Conservation (phyloP, 2,888 invertebrate genomes). For the Cryptosula pallasiana region DNA sequence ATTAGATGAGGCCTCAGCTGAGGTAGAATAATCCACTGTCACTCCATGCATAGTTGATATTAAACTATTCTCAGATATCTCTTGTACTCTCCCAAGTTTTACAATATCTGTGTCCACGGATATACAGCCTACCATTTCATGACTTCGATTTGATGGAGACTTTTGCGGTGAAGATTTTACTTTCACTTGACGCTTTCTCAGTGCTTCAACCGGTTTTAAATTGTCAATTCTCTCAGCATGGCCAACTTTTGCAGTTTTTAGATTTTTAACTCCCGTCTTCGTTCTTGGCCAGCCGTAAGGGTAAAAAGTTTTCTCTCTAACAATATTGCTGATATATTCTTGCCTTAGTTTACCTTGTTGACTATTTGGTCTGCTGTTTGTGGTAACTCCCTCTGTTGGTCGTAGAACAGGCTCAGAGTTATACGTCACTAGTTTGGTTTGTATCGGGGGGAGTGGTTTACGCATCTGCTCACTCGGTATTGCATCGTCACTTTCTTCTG, state of each 20-base stretch:
- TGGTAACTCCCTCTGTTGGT: neutral
- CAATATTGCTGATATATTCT: neutral
- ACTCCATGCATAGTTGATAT: too few species aligned
- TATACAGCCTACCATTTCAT: too few species aligned
- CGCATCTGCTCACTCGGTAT: neutral
- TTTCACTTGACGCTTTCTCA: too few species aligned
- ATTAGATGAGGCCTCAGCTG: too few species aligned
- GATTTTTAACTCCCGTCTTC: neutral
- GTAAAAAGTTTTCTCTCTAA: conserved; percentile 4
- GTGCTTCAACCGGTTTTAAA: neutral
- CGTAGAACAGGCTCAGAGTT: neutral
- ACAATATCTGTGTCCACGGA: too few species aligned
- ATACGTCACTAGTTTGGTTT: neutral
- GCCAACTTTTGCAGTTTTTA: neutral
- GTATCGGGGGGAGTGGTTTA: neutral
- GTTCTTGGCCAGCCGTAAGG: conserved; percentile 8
- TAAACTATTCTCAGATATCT: too few species aligned
- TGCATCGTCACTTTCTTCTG: neutral
- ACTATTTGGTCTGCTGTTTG: neutral
- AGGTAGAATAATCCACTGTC: too few species aligned
- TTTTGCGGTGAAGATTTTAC: too few species aligned
- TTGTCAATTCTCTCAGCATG: neutral
- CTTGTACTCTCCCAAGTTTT: too few species aligned
- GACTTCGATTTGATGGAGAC: too few species aligned
- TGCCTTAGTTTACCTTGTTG: too few species aligned